Conservation (phyloP, 2,797 vertebrate species). For the Molossus alvarezi region DNA sequence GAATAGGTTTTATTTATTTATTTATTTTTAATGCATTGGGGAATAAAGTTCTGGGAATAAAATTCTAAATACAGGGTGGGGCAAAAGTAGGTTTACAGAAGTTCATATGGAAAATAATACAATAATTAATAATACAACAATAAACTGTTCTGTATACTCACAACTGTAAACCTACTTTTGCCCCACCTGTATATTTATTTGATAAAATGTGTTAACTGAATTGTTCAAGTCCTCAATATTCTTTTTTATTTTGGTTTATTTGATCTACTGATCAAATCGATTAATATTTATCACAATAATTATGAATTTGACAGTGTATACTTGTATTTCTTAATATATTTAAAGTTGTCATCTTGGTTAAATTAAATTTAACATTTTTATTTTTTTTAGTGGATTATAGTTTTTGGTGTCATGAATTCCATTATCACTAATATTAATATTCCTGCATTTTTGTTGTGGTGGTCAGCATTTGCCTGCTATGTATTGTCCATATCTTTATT, state of each 20-base stretch:
- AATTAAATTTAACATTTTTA: conserved; percentile 33
- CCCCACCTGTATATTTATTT: conserved; percentile 14
- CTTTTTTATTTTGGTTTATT: conserved; percentile 49
- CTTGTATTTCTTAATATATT: not conserved
- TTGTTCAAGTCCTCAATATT: conserved; percentile 33
- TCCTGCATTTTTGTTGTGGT: not conserved
- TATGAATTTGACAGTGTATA: not conserved
- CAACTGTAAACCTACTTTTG: not conserved
- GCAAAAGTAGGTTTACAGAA: not conserved
- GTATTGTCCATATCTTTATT: conserved; percentile 38
- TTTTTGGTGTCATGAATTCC: conserved; percentile 11
- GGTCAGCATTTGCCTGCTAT: not conserved
- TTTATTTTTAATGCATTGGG: not conserved
- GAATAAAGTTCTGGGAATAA: not conserved
- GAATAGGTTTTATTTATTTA: not conserved
- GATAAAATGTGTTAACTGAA: not conserved
- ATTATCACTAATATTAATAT: conserved; percentile 10
- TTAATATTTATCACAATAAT: conserved; percentile 45
- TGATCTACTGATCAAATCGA: conserved; percentile 9
- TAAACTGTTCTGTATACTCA: not conserved
- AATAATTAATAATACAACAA: not conserved
- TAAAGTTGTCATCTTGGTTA: conserved; percentile 38
- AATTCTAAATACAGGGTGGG: not conserved
- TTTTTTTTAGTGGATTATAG: not conserved
- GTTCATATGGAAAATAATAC: not conserved